Evolutionary conservation across 2,797 vertebrate genomes (phyloP).

Genomic region (Artibeus lituratus): DNA sequence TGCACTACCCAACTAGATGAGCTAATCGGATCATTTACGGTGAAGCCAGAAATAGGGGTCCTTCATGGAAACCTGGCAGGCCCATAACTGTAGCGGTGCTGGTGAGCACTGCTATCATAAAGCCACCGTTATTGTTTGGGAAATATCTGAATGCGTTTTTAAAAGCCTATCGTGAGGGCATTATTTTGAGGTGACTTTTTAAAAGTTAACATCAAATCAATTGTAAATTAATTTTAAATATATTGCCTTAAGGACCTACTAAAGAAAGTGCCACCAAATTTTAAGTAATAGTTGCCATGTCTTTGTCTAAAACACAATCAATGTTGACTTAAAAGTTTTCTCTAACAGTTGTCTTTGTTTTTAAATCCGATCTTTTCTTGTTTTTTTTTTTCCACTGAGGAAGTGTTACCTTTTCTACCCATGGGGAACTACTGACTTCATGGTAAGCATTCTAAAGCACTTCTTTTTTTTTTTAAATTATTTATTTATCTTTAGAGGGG

Average conservation of each 20-base stretch:
- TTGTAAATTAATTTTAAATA: slow-evolving; percentile 74
- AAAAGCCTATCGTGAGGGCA: slow-evolving; percentile 47
- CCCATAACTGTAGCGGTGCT: slow-evolving; percentile 46
- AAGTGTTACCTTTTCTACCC: slow-evolving; percentile 69
- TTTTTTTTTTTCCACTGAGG: slow-evolving; percentile 59
- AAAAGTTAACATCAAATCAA: slow-evolving; percentile 61
- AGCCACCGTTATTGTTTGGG: slow-evolving; percentile 62
- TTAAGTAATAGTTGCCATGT: slow-evolving; percentile 67
- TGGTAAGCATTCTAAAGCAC: slow-evolving; percentile 76
- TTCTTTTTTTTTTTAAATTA: slow-evolving; percentile 11
- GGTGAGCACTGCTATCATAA: slow-evolving; percentile 40
- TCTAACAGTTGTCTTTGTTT: slow-evolving; percentile 60
- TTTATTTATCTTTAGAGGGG: too few species aligned
- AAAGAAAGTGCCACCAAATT: slow-evolving; percentile 79
- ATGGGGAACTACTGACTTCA: slow-evolving; percentile 71
- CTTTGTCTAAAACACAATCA: slow-evolving; percentile 57
- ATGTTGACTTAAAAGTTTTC: slow-evolving; percentile 65
- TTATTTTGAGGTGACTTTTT: slow-evolving; percentile 58
- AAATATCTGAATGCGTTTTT: slow-evolving; percentile 41
- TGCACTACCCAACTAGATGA: slow-evolving; percentile 32
- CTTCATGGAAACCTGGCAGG: slow-evolving; percentile 35
- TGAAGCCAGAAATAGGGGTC: slow-evolving; percentile 25
- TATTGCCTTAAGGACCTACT: slow-evolving; percentile 85
- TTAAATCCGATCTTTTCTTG: slow-evolving; percentile 25
- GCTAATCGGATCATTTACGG: slow-evolving; percentile 29